A percentile compares a stretch with the other conserved stretches of the same genome.
These are phyloP conservation scores for Aspidiotus rigidus DNA, from an alignment of 2,888 invertebrate genomes.

Conservation along the genomic window DNA sequence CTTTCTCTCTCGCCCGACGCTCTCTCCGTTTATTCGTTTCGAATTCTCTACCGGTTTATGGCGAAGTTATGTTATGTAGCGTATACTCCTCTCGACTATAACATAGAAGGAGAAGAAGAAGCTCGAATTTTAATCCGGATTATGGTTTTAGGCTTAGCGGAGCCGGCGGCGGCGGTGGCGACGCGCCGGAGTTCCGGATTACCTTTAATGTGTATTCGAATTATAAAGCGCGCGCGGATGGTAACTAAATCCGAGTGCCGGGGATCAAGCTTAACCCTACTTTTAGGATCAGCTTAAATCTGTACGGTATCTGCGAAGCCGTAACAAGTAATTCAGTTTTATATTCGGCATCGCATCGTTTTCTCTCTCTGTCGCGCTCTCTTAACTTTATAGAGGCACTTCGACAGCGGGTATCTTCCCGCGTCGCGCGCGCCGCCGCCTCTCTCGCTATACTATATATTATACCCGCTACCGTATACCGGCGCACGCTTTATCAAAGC, in stretches of 20 bases:
- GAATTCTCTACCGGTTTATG: too few relatives aligned
- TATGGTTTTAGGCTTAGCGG: constrained; percentile 30
- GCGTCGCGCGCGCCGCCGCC: not conserved
- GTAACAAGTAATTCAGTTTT: constrained; percentile 32
- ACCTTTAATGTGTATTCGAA: constrained; percentile 33
- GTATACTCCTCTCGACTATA: too few relatives aligned
- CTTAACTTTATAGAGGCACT: not conserved
- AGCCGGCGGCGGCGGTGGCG: not conserved
- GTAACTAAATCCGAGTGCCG: constrained; percentile 30
- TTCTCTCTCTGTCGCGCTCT: not conserved
- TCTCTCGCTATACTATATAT: not conserved
- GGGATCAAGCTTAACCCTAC: constrained; percentile 29
- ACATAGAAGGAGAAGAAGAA: constrained; percentile 9
- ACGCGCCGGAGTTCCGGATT: constrained; percentile 27
- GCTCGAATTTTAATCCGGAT: constrained; percentile 30
- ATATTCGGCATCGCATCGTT: constrained; percentile 22
- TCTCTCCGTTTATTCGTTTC: too few relatives aligned
- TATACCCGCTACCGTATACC: not conserved
- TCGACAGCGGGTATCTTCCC: too few relatives aligned
- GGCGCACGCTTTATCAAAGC: constrained; percentile 22
- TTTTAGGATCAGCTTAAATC: constrained; percentile 34
- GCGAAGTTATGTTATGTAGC: too few relatives aligned
- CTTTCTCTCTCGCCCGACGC: too few relatives aligned
- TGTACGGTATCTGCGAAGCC: constrained; percentile 29
- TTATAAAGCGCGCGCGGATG: constrained; percentile 24